Conservation (phyloP, 2,888 invertebrate genomes). For the Hermodice carunculata region DNA sequence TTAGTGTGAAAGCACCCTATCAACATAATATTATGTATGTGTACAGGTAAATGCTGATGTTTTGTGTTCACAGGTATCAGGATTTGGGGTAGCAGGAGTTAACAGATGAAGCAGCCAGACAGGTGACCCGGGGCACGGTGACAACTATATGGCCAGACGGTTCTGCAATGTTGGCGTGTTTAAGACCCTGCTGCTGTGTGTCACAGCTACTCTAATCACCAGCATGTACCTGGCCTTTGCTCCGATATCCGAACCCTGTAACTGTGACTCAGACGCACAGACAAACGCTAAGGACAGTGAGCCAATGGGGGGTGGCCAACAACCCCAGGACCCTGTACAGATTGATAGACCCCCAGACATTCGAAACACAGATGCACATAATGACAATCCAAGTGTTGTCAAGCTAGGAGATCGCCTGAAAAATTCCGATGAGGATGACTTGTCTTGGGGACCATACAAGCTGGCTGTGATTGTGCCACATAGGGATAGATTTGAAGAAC, state of each 20-base stretch:
- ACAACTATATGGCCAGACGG: constrained; percentile 10
- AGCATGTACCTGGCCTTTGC: constrained; percentile 1
- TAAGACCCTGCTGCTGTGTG: background rate
- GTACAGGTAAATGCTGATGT: too few relatives aligned
- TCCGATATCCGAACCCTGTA: background rate
- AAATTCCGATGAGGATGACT: constrained; percentile 13
- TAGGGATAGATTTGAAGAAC: constrained; percentile 94
- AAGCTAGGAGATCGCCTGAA: too few relatives aligned
- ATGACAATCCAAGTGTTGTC: too few relatives aligned
- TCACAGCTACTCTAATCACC: background rate
- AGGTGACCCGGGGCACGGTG: too few relatives aligned
- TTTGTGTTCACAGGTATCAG: too few relatives aligned
- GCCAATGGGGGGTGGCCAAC: background rate
- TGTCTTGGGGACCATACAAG: constrained; percentile 42
- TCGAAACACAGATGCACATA: too few relatives aligned
- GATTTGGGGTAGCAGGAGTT: too few relatives aligned
- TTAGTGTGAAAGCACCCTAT: too few relatives aligned
- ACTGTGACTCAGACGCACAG: background rate
- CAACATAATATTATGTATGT: too few relatives aligned
- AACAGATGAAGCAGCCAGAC: too few relatives aligned
- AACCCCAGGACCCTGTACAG: too few relatives aligned
- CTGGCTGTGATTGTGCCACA: constrained; percentile 95
- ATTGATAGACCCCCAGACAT: too few relatives aligned
- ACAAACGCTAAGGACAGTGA: background rate
- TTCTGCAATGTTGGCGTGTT: background rate